Base-by-base conservation (phyloP, 2,888 invertebrate genomes). In the Meghimatium bilineatum region DNA sequence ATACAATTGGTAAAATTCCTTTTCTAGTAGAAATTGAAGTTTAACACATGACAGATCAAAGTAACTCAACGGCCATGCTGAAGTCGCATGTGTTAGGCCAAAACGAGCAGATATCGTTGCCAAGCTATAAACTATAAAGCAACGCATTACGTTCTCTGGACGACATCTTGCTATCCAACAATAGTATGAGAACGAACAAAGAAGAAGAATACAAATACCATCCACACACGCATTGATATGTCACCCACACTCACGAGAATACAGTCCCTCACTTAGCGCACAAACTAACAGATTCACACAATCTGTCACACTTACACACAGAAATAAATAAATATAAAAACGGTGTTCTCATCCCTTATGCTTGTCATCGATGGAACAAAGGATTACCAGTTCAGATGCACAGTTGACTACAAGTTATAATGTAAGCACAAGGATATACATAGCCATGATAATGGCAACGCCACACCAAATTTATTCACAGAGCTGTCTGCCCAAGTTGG, bases 401-500 rank as follows among this genome's bases (percentile, higher is more conserved):
- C 49, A 72, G 23, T n/a, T 56, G 14, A 72, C n/a, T 5, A 29
- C 44, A 26, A 36, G 71, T n/a, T 38, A 44, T 26, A 52, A 74
- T 32, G 52, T 52, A 52, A 74, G 49, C 49, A 52, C 3, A 32
- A 52, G 74, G 52, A 20, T 20, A 74, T 32, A 34, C 44, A 20
- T 44, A 52, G 23, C 49, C 23, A 32, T 8, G 6, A 32, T 44
- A 74, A 5, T 5, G 14, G 44, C 17, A 34, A 32, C 74, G 52
- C 49, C 49, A 74, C 20, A 1, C 52, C 49, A 29, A 74, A 74
- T 74, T 74, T 74, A 52, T 74, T 52, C 52, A 34, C 20, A 26
- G 29, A 34, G 32, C 23, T 74, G 74, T 74, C 74, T 74, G 74
- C 20, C 52, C 32, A n/a, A 17, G 74, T 34, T 74, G 20, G 32